Percentiles rank a stretch among this genome's conserved stretches.
phyloP scores from a whole-genome alignment of 92 coral and sea anemone genomes.

The Pocillopora grandis region DNA sequence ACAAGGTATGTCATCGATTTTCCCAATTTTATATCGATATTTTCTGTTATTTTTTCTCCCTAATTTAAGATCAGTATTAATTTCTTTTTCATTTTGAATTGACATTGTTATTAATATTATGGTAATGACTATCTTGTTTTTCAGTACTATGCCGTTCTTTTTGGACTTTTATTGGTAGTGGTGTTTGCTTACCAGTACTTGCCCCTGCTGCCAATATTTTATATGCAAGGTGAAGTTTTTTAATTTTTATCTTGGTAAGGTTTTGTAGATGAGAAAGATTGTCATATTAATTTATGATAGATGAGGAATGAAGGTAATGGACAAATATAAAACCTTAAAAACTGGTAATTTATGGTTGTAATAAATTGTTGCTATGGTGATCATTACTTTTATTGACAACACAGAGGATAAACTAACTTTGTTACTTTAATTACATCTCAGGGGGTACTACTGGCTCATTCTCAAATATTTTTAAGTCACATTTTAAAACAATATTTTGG shows the following conservation, averaged over 20 bases:
- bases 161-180: constrained; percentile 50
- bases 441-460: neutral
- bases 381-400: too few relatives aligned
- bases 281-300: too few relatives aligned
- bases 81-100: neutral
- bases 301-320: too few relatives aligned
- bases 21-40: too few relatives aligned
- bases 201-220: constrained; percentile 60
- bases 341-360: too few relatives aligned
- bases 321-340: too few relatives aligned
- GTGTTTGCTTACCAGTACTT: constrained; percentile 79
- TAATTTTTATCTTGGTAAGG: too few relatives aligned
- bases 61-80: neutral
- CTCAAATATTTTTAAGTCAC: too few relatives aligned
- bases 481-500: neutral
- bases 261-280: too few relatives aligned
- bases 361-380: too few relatives aligned
- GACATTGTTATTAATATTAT: neutral
- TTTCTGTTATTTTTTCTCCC: neutral
- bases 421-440: neutral
- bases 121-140: neutral
- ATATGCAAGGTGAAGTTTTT: constrained; percentile 55
- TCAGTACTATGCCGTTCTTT: constrained; percentile 69
- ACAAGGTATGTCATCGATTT: constrained; percentile 44
- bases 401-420: neutral